Evolutionary conservation across 2,797 vertebrate species (phyloP).

Genomic region (Denticeps clupeoides): DNA sequence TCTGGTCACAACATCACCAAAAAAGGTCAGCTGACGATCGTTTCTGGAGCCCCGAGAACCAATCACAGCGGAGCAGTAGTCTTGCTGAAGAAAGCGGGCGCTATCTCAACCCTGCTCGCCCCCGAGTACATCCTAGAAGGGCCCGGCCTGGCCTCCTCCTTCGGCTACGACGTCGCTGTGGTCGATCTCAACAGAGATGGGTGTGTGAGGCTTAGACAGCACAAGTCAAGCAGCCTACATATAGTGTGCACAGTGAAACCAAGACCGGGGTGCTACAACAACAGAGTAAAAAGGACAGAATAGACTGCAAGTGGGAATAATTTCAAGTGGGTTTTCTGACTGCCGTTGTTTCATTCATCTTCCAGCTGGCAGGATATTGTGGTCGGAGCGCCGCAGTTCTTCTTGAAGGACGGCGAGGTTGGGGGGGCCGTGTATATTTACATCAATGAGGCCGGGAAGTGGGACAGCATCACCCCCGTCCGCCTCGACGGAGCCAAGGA

Average conservation of each 20-base stretch:
- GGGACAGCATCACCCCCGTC: slow-evolving; percentile 64
- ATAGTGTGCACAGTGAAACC: no score
- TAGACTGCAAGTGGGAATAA: background rate
- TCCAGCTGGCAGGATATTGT: slow-evolving; percentile 90
- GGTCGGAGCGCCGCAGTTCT: slow-evolving; percentile 92
- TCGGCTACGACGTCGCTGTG: slow-evolving; percentile 89
- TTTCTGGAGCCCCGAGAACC: slow-evolving; percentile 89
- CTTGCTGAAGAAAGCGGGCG: slow-evolving; percentile 64
- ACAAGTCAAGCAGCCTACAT: no score
- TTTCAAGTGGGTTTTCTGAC: background rate
- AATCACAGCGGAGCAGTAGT: slow-evolving; percentile 88
- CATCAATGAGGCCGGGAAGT: slow-evolving; percentile 75
- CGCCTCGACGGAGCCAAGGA: slow-evolving; percentile 78
- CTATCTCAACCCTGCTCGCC: slow-evolving; percentile 44
- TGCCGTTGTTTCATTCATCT: slow-evolving; percentile 2
- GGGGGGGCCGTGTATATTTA: slow-evolving; percentile 90
- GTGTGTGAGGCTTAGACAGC: no score
- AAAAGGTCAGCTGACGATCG: slow-evolving; percentile 71
- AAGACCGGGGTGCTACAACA: background rate
- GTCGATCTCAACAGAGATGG: slow-evolving; percentile 86
- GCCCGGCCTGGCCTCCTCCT: slow-evolving; percentile 85
- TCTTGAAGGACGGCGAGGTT: slow-evolving; percentile 75
- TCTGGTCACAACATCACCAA: slow-evolving; percentile 76
- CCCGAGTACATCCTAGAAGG: slow-evolving; percentile 73
- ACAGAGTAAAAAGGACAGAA: background rate